Evolutionary conservation across 2,888 invertebrate species (phyloP), one percentile per base, ranked within the genome.

Genomic region (Lypha dubia): DNA sequence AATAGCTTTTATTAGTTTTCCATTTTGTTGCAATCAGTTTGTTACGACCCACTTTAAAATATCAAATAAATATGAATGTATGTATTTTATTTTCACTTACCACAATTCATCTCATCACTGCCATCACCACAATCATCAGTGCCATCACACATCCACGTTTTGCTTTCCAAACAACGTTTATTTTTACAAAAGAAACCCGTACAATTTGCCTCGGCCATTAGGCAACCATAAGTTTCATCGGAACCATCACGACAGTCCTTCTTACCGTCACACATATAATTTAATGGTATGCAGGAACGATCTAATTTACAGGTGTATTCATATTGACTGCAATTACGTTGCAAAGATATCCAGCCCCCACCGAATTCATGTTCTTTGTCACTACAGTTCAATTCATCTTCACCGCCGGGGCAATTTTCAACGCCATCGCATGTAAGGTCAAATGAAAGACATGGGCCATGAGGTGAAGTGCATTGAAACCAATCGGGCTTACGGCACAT

Each of bases 211-310:
- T 89, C 89, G 1, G 91, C 89, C 20, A 88, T 88, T 2, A 90
- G 89, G 86, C 94, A 94, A 1, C 92, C 92, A 11, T 84, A 87
- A 0, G 80, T 53, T 90, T 97, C 97, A 88, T 97, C 97, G 0
- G 95, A 95, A 56, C 91, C 92, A 91, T 98, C 97, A 0, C 89
- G 86, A 89, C 98, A 98, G 91, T 98, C 97, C 6, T 91, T 90
- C 9, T 94, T 93, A 0, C 94, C 94, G 89, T 98, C 95, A 90
- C 97, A 97, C 73, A 95, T 94, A 91, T 94, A 94, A 76, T 92
- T 93, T 60, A 94, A 90, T 0, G 95, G 94, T 75, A 98, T 94
- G 88, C 98, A 98, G 51, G 93, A 88, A 6, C 87, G 88, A 83
- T 92, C 91, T 56, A 79, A 75, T 24, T 88, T 77, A 68, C 92